Evolutionary conservation across 2,888 invertebrate genomes (phyloP).

Genomic region (Drymonia ruficornis): DNA sequence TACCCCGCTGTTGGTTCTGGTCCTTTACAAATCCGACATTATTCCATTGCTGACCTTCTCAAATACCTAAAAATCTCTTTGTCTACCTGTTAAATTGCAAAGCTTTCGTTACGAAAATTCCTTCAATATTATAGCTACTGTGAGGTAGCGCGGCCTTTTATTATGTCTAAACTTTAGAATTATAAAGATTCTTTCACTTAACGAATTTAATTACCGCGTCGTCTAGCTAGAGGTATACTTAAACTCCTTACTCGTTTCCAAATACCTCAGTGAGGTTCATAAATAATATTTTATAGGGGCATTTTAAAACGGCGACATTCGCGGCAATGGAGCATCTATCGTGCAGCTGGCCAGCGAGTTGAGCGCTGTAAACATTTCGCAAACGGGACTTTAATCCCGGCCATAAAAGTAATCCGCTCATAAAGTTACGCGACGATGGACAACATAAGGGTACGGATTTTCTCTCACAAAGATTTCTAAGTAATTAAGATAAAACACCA

Average conservation of each 20-base stretch:
- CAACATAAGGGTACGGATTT: constrained; percentile 83
- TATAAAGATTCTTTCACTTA: constrained; percentile 33
- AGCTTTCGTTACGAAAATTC: constrained; percentile 66
- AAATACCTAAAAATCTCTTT: constrained; percentile 48
- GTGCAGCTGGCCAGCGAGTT: constrained; percentile 63
- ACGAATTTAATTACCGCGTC: constrained; percentile 30
- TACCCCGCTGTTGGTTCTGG: constrained; percentile 22
- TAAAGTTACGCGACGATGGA: constrained; percentile 83
- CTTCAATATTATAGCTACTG: constrained; percentile 56
- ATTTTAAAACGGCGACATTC: constrained; percentile 20
- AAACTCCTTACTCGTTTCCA: constrained; percentile 15
- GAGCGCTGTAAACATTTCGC: constrained; percentile 79
- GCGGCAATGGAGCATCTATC: constrained; percentile 28
- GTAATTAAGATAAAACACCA: constrained; percentile 84
- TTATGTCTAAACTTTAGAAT: constrained; percentile 55
- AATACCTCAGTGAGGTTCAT: constrained; percentile 19
- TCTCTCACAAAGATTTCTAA: constrained; percentile 80
- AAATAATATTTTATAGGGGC: constrained; percentile 24
- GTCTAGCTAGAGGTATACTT: constrained; percentile 5
- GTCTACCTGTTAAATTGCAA: constrained; percentile 55
- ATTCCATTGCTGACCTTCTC: constrained; percentile 45
- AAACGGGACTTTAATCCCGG: constrained; percentile 80
- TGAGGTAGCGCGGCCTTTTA: constrained; percentile 54
- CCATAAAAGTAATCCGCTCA: constrained; percentile 84
- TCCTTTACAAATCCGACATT: constrained; percentile 35